Conservation (phyloP, 2,888 invertebrate genomes). For the Romanomermis culicivorax region DNA sequence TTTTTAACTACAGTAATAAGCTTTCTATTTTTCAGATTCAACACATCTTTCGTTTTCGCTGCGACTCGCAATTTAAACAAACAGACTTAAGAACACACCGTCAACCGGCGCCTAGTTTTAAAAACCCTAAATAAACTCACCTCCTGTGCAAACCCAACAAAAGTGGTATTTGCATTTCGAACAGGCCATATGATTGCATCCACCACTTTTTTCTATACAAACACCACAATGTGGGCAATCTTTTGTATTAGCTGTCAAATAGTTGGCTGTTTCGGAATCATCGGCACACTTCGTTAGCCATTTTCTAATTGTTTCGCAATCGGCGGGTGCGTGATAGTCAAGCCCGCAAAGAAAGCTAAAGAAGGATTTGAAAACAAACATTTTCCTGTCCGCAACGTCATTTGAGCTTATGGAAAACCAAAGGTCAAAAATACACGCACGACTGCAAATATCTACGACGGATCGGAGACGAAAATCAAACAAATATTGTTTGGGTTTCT, state of each 20-base stretch:
- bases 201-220: constrained; percentile 98
- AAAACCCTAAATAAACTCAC: constrained; percentile 17
- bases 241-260: constrained; percentile 94
- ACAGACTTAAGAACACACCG: too few species aligned
- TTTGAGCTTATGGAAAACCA: background rate
- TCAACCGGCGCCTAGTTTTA: too few species aligned
- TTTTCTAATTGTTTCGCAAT: constrained; percentile 75
- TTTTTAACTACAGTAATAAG: too few species aligned
- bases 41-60: too few species aligned
- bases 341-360: constrained; percentile 64
- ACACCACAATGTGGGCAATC: constrained; percentile 97
- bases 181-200: constrained; percentile 83
- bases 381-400: background rate
- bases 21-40: too few species aligned
- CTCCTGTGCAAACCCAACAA: constrained; percentile 95
- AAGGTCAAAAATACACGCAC: too few species aligned
- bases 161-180: constrained; percentile 75
- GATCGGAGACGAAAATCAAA: background rate
- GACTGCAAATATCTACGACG: too few species aligned
- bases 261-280: constrained; percentile 98
- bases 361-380: constrained; percentile 10
- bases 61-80: too few species aligned
- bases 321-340: constrained; percentile 94
- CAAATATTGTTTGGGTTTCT: too few species aligned
- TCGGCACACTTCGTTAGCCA: constrained; percentile 99